Percentiles rank a stretch among this genome's conserved stretches.
Conservation (phyloP, 2,797 vertebrate species). For the Brotogeris chrysoptera region DNA sequence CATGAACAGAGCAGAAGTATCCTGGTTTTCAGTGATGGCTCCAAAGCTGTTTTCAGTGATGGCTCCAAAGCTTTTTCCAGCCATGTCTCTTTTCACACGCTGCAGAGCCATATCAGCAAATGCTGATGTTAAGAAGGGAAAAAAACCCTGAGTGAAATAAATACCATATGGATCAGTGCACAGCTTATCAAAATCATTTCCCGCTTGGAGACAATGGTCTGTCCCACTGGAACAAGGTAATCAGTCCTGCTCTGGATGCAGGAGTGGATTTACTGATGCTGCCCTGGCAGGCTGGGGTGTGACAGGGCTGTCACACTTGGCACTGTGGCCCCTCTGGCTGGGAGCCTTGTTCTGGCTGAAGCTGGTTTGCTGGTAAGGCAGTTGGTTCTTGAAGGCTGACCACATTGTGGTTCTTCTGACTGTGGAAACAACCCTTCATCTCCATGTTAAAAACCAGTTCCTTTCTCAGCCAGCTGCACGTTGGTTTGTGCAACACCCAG, state of each 20-base stretch:
- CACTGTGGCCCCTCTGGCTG: accelerated
- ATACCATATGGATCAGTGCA: background rate
- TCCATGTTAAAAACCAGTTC: background rate
- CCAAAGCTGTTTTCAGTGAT: background rate
- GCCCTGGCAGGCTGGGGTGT: background rate
- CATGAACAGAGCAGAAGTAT: slow-evolving; percentile 1
- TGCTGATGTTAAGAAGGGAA: background rate
- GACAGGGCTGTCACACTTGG: background rate
- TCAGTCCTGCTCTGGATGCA: background rate
- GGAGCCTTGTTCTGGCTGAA: background rate
- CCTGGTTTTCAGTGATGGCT: slow-evolving; percentile 11
- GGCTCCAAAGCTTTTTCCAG: background rate
- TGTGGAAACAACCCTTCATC: background rate
- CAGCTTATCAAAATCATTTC: background rate
- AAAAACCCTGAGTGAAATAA: background rate
- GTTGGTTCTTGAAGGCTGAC: background rate
- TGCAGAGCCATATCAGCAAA: slow-evolving; percentile 51
- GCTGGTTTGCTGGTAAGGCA: background rate
- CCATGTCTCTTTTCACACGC: background rate
- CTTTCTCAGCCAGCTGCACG: background rate
- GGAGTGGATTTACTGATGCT: background rate
- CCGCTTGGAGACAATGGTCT: background rate
- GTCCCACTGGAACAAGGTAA: background rate
- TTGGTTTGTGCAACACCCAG: background rate
- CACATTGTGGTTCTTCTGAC: background rate